Evolutionary conservation across 2,797 vertebrate genomes (phyloP), one percentile per base, ranked within the genome.

Genomic region (Halcyon smyrnensis): DNA sequence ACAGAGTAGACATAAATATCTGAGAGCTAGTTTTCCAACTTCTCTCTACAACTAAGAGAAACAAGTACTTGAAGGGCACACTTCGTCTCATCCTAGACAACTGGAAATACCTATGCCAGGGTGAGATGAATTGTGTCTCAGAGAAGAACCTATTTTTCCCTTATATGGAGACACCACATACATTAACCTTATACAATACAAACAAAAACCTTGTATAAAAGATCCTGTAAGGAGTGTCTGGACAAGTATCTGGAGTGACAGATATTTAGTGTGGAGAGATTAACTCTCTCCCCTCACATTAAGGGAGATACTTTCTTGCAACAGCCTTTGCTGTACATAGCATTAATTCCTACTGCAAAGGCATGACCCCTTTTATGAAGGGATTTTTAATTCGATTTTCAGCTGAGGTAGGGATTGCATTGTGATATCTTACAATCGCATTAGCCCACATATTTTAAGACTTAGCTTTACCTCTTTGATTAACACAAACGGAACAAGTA

Each of bases 1-100:
- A 34, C 83, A 93, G 65, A 91, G 41, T 24, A 88, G 83, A 81
- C 77, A 84, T 46, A 81, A 93, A 91, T 81, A 54, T 51, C 85
- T 32, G 32, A 93, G 62, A 65, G 76, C 41, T 75, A 27, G 25
- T 62, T 90, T 91, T 71, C 88, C 76, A 90, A 34, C 34, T 78
- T 43, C 77, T n/a, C 50, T 86, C 76, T 32, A 19, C 41, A 81
- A 23, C 19, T 19, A 50, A 46, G 89, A 91, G 80, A 96, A 96
- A 74, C 0, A 3, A 95, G 16, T 16, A 30, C 45, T 69, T 54
- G 81, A 65, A 94, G 95, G 74, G 37, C 68, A 84, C 83, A 59
- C 36, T 94, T 79, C 4, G 17, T 84, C 88, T 91, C 77, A 18
- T 21, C 69, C 54, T 32, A 82, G 87, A 91, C 69, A 63, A 75